A percentile compares a stretch with the other conserved stretches of the same genome.
phyloP scores from a whole-genome alignment of 2,113 vertebrate genomes.

The Pteropus alecto region DNA sequence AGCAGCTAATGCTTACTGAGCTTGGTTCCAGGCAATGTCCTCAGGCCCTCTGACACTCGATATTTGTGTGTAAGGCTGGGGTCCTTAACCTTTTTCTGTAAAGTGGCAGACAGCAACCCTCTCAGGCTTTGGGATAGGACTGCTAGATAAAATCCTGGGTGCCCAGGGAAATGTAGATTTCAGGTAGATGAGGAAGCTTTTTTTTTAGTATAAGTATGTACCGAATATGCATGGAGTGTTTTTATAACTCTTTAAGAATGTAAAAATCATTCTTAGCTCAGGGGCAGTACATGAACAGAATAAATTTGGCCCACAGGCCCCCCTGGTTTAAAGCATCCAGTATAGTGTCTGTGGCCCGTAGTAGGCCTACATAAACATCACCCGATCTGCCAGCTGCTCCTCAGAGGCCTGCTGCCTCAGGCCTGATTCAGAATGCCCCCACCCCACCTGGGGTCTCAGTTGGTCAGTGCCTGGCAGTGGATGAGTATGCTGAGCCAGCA shows the following conservation, averaged over 20 bases:
- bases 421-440: background rate
- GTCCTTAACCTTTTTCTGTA: background rate
- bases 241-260: background rate
- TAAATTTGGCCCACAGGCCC: background rate
- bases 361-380: background rate
- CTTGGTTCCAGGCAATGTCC: background rate
- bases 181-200: background rate
- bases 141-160: background rate
- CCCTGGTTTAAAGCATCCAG: background rate
- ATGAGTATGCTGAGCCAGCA: background rate
- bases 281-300: fast-evolving
- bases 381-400: background rate
- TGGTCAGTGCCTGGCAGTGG: fast-evolving
- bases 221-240: background rate
- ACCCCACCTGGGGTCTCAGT: background rate
- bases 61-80: background rate
- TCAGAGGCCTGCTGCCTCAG: background rate
- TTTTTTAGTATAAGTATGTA: background rate
- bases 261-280: background rate
- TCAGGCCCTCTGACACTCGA: too few relatives aligned
- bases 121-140: background rate
- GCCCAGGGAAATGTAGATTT: background rate
- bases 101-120: background rate
- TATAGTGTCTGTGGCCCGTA: fast-evolving
- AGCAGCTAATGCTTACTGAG: background rate